Evolutionary conservation across 2,888 invertebrate species (phyloP).

Genomic region (Dysmachus trigonus): DNA sequence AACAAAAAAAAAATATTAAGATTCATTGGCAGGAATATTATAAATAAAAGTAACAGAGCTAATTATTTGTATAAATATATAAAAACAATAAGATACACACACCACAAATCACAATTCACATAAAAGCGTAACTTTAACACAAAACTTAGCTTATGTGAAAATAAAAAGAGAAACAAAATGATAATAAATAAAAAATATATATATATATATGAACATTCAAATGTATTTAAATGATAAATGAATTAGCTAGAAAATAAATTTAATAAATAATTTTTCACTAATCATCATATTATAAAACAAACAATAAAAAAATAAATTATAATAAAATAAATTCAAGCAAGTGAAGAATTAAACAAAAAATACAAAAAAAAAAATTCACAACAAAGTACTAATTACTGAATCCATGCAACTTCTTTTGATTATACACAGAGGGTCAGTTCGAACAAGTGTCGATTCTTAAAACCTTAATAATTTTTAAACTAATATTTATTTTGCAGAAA

Average conservation of each 20-base stretch:
- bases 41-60: neutral
- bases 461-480: too few relatives aligned
- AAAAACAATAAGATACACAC: neutral
- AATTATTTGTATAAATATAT: constrained; percentile 8
- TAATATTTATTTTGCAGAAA: too few relatives aligned
- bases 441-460: too few relatives aligned
- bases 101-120: neutral
- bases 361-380: neutral
- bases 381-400: neutral
- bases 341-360: neutral
- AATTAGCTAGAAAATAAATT: constrained; percentile 29
- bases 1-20: neutral
- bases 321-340: neutral
- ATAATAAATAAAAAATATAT: neutral
- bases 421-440: too few relatives aligned
- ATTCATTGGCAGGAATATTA: neutral
- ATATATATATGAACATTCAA: too few relatives aligned
- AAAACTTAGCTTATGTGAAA: neutral
- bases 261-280: constrained; percentile 19
- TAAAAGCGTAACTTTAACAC: neutral
- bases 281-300: neutral
- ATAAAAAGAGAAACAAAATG: neutral
- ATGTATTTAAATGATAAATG: neutral
- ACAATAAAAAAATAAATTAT: neutral
- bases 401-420: neutral